Base-by-base conservation (phyloP, 2,113 vertebrate species). In the Melanerpes formicivorus region DNA sequence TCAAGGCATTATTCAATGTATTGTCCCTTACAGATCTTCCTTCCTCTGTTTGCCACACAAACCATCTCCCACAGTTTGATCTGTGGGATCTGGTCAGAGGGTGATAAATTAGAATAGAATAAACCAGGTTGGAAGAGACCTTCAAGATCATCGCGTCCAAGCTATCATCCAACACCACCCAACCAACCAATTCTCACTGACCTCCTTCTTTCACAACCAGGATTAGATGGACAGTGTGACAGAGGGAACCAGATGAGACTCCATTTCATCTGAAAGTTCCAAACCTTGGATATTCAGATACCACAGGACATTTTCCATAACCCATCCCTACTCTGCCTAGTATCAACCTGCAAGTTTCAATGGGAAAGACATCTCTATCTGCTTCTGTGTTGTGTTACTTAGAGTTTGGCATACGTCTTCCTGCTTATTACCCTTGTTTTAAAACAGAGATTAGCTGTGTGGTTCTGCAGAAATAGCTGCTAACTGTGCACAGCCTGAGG, bases 181-280 rank as follows among this genome's bases (percentile, higher is more conserved):
- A 34, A 34, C 34, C 34, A 34, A 34, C 34, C 34, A 34, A 34
- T 60, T 94, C 83, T 86, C 84, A 90, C 67, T 63, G 67, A 67
- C 18, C 12, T 22, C n/a, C 11, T 55, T 92, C 50, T 59, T 74
- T 92, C 91, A 80, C 80, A 84, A 37, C 34, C 46, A 54, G 65
- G 22, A 72, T 92, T 90, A 87, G 90, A 89, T 62, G 91, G 94
- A 87, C 87, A 91, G 73, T 48, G 75, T 84, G 81, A 92, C n/a
- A 83, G 84, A 93, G 76, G 87, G 92, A 97, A 90, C 65, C 59
- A 17, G 13, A 77, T 55, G 56, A 96, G 27, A 89, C 37, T 93
- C 84, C 74, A 62, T 95, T 96, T 96, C 75, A 54, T 88, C 75
- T 85, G 80, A 87, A 92, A 93, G 95, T 95, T 87, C 95, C 80